phyloP scores from a whole-genome alignment of 2,113 vertebrate genomes.

The Corydoras maculifer region DNA sequence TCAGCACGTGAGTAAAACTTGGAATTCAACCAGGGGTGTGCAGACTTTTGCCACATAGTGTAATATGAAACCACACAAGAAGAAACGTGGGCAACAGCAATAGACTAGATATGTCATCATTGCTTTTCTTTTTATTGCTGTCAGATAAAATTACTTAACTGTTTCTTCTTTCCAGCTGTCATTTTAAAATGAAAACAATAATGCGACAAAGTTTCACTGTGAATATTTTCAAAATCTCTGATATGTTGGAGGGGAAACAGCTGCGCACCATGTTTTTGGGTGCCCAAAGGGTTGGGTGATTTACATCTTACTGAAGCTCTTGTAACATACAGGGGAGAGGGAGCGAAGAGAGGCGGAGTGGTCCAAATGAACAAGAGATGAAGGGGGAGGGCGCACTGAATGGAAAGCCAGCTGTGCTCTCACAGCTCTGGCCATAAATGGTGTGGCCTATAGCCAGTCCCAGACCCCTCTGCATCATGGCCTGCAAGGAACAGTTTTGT shows the following conservation, averaged over 20 bases:
- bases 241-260: conserved; percentile 56
- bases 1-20: too few species aligned
- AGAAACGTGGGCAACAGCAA: background rate
- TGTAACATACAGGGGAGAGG: conserved; percentile 14
- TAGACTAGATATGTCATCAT: background rate
- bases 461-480: conserved; percentile 31
- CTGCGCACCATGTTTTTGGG: conserved; percentile 53
- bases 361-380: conserved; percentile 7
- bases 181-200: background rate
- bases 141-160: background rate
- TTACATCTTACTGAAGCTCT: conserved; percentile 42
- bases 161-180: background rate
- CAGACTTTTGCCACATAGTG: too few species aligned
- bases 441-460: conserved; percentile 43
- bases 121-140: background rate
- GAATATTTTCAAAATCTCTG: conserved; percentile 17
- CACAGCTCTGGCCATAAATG: conserved; percentile 48
- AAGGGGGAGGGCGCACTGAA: conserved; percentile 17
- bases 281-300: conserved; percentile 53
- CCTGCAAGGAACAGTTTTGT: conserved; percentile 35
- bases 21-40: too few species aligned
- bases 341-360: conserved; percentile 14
- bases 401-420: conserved; percentile 62
- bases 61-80: too few species aligned
- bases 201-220: conserved; percentile 4